Percentiles rank a stretch among this genome's conserved stretches.
These are phyloP conservation scores for Physocephala rufipes DNA, from an alignment of 2,888 invertebrate genomes.

Conservation along the genomic window DNA sequence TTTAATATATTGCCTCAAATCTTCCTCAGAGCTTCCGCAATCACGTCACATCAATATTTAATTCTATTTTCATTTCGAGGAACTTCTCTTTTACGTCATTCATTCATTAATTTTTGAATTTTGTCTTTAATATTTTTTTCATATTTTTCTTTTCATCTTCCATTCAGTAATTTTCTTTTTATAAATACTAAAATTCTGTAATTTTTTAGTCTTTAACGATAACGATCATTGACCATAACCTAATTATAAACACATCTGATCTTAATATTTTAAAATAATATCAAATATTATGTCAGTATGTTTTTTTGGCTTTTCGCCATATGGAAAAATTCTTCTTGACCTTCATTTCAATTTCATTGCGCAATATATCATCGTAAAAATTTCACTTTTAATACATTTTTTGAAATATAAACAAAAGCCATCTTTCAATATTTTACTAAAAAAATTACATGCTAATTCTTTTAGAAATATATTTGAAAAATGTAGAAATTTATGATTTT, in stretches of 20 bases:
- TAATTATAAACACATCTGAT: not conserved
- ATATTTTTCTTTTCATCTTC: too few relatives aligned
- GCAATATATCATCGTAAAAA: not conserved
- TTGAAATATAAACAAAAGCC: not conserved
- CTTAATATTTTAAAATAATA: not conserved
- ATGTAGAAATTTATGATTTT: too few relatives aligned
- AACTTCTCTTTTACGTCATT: not conserved
- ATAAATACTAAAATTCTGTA: not conserved
- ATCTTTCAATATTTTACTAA: too few relatives aligned
- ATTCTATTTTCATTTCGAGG: not conserved
- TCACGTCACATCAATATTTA: too few relatives aligned
- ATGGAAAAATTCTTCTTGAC: not conserved
- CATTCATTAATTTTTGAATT: not conserved
- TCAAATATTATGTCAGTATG: not conserved
- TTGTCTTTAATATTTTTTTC: not conserved
- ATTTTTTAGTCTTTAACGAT: not conserved
- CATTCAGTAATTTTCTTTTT: not conserved
- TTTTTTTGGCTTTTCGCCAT: constrained; percentile 3
- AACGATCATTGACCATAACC: not conserved
- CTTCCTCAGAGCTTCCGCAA: too few relatives aligned
- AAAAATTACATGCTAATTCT: too few relatives aligned
- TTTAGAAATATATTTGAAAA: too few relatives aligned
- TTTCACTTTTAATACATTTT: not conserved
- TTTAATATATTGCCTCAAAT: too few relatives aligned
- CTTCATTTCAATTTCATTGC: not conserved